Evolutionary conservation across 2,888 invertebrate species (phyloP), one percentile per base, ranked within the genome.

Genomic region (Corythucha ciliata): DNA sequence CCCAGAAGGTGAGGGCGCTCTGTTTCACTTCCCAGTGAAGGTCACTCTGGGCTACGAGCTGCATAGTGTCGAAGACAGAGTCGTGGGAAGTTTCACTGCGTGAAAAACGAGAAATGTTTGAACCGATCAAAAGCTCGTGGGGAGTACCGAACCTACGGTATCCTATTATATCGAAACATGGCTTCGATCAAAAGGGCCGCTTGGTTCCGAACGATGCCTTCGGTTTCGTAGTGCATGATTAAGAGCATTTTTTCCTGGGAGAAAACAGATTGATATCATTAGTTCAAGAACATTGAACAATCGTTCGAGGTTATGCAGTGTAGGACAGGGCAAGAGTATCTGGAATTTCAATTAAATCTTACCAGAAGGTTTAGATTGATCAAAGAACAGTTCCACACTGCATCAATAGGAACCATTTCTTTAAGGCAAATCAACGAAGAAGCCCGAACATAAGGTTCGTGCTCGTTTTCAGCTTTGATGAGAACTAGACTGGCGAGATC

Each of bases 11-110:
- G 1, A 88, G 64, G 0, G 83, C 80, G 49, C 75, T 76, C 0
- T 80, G 69, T 67, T 85, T 84, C 0, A 86, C 86, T 65, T 88
- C 87, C 85, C 87, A 86, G 63, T 88, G 81, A 51, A 86, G 74
- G 65, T 88, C 88, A 37, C 41, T 48, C 8, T 50, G 37, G 20
- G 55, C 53, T 5, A 53, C 37, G 48, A 55, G 32, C 25, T 45
- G 22, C 39, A 56, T 52, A n/a, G 48, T 27, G 37, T 52, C 44
- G 41, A 27, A 46, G 12, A 53, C n/a, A n/a, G n/a, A n/a, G n/a
- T n/a, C n/a, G n/a, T n/a, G n/a, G n/a, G n/a, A n/a, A n/a, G n/a
- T n/a, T n/a, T n/a, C n/a, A n/a, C n/a, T n/a, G n/a, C n/a, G n/a
- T n/a, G n/a, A n/a, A n/a, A n/a, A n/a, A n/a, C n/a, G n/a, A n/a